phyloP scores from a whole-genome alignment of 2,888 invertebrate species.

The Dilophus febrilis region DNA sequence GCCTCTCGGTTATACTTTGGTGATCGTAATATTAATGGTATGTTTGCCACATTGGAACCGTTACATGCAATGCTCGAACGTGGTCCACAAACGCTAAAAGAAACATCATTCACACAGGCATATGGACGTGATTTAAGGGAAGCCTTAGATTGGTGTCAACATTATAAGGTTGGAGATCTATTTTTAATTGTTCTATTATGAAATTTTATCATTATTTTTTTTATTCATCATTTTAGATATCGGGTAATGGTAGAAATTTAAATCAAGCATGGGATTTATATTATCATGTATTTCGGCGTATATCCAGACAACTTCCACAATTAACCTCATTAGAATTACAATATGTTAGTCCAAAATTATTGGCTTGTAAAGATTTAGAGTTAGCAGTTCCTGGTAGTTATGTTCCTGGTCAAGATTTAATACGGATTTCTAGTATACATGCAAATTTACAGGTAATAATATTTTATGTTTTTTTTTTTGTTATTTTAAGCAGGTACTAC shows the following conservation, averaged over 20 bases:
- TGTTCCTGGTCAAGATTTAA: slow-evolving; percentile 76
- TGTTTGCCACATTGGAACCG: slow-evolving; percentile 92
- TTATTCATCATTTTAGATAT: slow-evolving; percentile 34
- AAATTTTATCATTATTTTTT: no score
- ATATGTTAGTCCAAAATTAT: slow-evolving; percentile 86
- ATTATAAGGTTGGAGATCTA: slow-evolving; percentile 45
- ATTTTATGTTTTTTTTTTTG: background rate
- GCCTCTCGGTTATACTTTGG: slow-evolving; percentile 90
- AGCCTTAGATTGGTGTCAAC: slow-evolving; percentile 89
- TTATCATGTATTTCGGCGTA: slow-evolving; percentile 94
- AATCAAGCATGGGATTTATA: slow-evolving; percentile 99
- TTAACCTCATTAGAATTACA: slow-evolving; percentile 80
- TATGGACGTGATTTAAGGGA: slow-evolving; percentile 89
- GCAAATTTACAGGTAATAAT: slow-evolving; percentile 62
- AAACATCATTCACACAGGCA: slow-evolving; percentile 91
- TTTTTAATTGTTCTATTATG: background rate
- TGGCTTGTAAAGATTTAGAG: slow-evolving; percentile 80
- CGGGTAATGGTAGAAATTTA: slow-evolving; percentile 74
- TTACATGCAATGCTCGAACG: slow-evolving; percentile 85
- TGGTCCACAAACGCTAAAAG: slow-evolving; percentile 90
- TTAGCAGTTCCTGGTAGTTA: slow-evolving; percentile 97
- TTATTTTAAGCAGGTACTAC: slow-evolving; percentile 1
- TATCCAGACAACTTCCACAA: slow-evolving; percentile 86
- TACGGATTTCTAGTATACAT: slow-evolving; percentile 79
- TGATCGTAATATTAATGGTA: slow-evolving; percentile 86